Conservation (phyloP, 2,797 vertebrate species). For the Leucoraja ocellata region DNA sequence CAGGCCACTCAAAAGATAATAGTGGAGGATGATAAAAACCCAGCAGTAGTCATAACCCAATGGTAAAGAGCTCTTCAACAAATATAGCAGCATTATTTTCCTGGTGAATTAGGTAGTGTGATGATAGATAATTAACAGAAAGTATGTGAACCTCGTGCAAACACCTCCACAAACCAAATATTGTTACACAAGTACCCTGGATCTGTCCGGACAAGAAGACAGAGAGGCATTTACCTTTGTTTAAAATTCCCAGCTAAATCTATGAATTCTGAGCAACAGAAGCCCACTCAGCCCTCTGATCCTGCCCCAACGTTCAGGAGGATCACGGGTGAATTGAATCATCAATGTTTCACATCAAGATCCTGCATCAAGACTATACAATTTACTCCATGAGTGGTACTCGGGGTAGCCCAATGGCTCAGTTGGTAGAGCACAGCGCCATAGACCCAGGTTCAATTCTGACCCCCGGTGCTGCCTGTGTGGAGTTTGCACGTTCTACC, state of each 20-base stretch:
- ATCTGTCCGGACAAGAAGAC: background rate
- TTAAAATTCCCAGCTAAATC: background rate
- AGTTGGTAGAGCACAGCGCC: too few species aligned
- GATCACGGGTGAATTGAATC: too few species aligned
- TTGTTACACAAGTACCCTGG: background rate
- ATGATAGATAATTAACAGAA: background rate
- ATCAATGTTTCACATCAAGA: too few species aligned
- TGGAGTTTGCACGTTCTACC: too few species aligned
- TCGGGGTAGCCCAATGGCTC: too few species aligned
- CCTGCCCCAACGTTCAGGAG: too few species aligned
- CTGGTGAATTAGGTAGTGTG: background rate
- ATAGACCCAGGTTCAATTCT: too few species aligned
- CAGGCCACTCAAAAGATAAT: background rate
- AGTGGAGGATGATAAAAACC: conserved; percentile 15
- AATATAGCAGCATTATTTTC: background rate
- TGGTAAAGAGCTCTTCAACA: conserved; percentile 13
- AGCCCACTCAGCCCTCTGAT: too few species aligned
- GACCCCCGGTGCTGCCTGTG: too few species aligned
- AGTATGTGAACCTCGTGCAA: background rate
- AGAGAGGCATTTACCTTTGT: background rate
- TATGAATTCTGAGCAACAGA: background rate
- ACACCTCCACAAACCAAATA: conserved; percentile 2
- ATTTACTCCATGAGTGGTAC: too few species aligned
- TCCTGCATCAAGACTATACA: too few species aligned
- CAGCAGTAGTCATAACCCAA: background rate